A percentile compares a stretch with the other conserved stretches of the same genome.
These are phyloP conservation scores for Micropoecilia bifurca DNA, from an alignment of 2,797 vertebrate genomes.

Conservation along the genomic window DNA sequence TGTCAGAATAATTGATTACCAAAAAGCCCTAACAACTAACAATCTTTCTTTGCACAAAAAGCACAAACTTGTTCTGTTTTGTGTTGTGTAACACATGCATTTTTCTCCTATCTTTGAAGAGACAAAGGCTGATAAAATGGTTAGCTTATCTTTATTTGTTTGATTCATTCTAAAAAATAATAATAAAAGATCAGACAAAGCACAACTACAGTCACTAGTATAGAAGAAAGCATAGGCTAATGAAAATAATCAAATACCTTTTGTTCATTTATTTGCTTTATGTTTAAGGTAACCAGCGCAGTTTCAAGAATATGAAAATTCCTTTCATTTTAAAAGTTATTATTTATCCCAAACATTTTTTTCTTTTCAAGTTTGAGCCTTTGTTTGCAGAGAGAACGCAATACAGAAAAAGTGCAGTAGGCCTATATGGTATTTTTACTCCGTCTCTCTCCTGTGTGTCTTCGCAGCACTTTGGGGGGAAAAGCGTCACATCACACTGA, in stretches of 20 bases:
- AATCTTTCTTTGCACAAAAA: neutral
- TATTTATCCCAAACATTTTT: neutral
- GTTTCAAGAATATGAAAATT: neutral
- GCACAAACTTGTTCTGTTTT: neutral
- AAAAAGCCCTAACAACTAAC: too few relatives aligned
- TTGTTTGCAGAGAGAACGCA: neutral
- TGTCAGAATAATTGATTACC: too few relatives aligned
- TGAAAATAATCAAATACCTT: neutral
- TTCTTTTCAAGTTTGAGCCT: too few relatives aligned
- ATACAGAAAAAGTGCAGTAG: neutral
- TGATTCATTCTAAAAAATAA: neutral
- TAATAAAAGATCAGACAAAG: neutral
- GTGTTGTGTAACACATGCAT: neutral
- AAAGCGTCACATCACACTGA: conserved; percentile 54
- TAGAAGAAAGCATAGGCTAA: neutral
- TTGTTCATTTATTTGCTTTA: neutral
- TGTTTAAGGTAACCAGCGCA: neutral
- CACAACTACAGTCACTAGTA: neutral
- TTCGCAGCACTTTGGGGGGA: conserved; percentile 8
- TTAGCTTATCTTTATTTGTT: neutral
- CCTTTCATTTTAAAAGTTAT: neutral
- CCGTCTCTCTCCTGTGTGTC: neutral
- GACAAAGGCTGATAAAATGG: neutral
- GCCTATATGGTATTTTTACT: neutral
- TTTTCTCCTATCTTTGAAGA: neutral